Evolutionary conservation across 1,140 invertebrate genomes (phyloP).

Genomic region (Thaumatotibia leucotreta): DNA sequence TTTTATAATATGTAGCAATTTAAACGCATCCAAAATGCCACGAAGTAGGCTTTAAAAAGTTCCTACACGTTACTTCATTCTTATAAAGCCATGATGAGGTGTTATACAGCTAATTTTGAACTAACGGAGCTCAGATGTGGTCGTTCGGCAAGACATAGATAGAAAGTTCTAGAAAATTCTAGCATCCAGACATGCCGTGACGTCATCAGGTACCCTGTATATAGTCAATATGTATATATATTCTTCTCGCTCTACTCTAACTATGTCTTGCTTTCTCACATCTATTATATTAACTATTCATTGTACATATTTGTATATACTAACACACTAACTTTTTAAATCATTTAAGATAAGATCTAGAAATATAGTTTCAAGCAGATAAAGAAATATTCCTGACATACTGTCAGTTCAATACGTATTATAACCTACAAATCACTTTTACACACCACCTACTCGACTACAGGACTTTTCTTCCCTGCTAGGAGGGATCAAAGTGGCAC

Average conservation of each 20-base stretch:
- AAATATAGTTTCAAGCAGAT: no score
- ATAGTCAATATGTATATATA: slow-evolving; percentile 33
- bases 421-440: no score
- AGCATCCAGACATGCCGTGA: slow-evolving; percentile 27
- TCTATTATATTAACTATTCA: slow-evolving; percentile 21
- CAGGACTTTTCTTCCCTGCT: no score
- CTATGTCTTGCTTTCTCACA: slow-evolving; percentile 73
- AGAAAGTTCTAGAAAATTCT: slow-evolving; percentile 31
- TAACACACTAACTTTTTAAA: slow-evolving; percentile 33
- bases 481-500: no score
- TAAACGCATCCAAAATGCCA: no score
- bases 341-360: not conserved
- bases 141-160: slow-evolving; percentile 72
- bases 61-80: no score
- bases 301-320: slow-evolving; percentile 21
- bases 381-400: no score
- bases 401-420: no score
- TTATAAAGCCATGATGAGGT: not conserved
- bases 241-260: slow-evolving; percentile 38
- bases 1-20: no score
- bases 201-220: slow-evolving; percentile 56
- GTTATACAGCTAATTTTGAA: not conserved
- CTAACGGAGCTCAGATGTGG: slow-evolving; percentile 71
- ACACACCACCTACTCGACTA: no score
- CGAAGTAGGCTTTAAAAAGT: no score